Evolutionary conservation across 2,888 invertebrate species (phyloP).

Genomic region (Dione vanillae): DNA sequence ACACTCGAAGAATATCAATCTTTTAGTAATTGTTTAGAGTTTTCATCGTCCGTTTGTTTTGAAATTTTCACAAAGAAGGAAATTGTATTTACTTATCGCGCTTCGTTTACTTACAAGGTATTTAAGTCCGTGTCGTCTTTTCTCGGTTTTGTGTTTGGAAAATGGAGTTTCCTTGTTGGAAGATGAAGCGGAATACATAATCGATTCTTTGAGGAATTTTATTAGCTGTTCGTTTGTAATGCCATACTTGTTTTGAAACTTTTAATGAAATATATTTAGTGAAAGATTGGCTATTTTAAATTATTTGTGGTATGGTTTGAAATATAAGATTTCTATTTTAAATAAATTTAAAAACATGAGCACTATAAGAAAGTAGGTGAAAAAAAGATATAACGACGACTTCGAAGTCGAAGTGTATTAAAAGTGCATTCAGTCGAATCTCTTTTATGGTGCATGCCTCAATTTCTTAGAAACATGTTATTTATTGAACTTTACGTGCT

Average conservation of each 20-base stretch:
- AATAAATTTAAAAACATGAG: conserved; percentile 12
- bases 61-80: conserved; percentile 70
- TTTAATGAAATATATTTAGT: conserved; percentile 43
- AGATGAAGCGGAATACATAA: conserved; percentile 73
- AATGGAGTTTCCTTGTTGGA: conserved; percentile 82
- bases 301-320: not conserved
- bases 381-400: conserved; percentile 36
- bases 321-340: not conserved
- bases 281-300: not conserved
- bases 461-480: conserved; percentile 16
- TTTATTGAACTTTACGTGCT: conserved; percentile 9
- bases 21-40: conserved; percentile 61
- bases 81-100: conserved; percentile 80
- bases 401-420: conserved; percentile 18
- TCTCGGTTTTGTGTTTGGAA: conserved; percentile 75
- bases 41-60: conserved; percentile 73
- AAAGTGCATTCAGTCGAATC: conserved; percentile 25
- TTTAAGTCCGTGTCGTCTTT: conserved; percentile 77
- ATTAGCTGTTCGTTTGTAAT: conserved; percentile 66
- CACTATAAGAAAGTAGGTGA: not conserved
- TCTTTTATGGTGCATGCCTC: conserved; percentile 6
- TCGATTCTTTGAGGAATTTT: conserved; percentile 70
- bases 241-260: conserved; percentile 52
- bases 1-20: conserved; percentile 28
- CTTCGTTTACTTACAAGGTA: conserved; percentile 82